Percentiles rank a stretch among this genome's conserved stretches.
phyloP scores from a whole-genome alignment of 2,113 vertebrate species.

The Bucco capensis region DNA sequence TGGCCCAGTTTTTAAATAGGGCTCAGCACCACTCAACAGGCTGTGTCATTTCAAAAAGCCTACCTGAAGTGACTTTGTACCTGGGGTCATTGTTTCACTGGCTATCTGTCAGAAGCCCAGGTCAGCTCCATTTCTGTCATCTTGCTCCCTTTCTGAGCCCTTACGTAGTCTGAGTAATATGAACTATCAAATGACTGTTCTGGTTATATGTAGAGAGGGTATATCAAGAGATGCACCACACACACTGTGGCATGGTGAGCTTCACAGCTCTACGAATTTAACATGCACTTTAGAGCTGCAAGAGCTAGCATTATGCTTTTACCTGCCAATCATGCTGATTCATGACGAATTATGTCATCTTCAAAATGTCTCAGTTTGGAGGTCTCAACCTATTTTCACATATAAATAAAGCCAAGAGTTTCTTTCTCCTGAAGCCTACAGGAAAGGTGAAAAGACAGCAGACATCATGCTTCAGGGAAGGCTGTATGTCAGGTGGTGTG shows the following conservation, averaged over 20 bases:
- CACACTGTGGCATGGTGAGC: neutral
- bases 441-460: neutral
- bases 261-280: neutral
- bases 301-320: neutral
- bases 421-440: neutral
- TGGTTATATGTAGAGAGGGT: neutral
- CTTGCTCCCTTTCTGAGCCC: neutral
- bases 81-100: neutral
- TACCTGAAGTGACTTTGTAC: neutral
- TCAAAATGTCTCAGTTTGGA: slow-evolving; percentile 25
- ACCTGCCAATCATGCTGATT: slow-evolving; percentile 31
- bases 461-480: neutral
- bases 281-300: neutral
- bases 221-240: neutral
- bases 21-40: neutral
- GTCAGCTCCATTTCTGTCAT: neutral
- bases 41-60: neutral
- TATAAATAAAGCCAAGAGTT: neutral
- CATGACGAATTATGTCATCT: slow-evolving; percentile 5
- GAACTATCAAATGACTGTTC: neutral
- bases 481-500: neutral
- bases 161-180: neutral
- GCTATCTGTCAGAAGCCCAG: neutral
- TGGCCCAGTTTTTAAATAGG: neutral
- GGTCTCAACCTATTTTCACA: slow-evolving; percentile 5